phyloP scores from a whole-genome alignment of 2,888 invertebrate species.

The Eupithecia subumbrata region DNA sequence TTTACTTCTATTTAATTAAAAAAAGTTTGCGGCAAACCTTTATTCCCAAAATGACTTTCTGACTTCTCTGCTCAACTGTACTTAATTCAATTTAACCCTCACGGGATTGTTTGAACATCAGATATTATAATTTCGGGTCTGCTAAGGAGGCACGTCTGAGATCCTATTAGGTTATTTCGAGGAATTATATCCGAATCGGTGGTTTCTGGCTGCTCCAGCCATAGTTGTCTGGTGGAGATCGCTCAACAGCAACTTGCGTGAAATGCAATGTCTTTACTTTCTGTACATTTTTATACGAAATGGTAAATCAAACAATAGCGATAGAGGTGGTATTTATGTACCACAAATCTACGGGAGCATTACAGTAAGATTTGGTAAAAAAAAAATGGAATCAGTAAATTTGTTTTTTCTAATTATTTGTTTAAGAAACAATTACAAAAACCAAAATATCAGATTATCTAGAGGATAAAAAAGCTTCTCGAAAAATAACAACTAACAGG shows the following conservation, averaged over 20 bases:
- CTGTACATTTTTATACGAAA: too few relatives aligned
- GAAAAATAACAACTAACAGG: too few relatives aligned
- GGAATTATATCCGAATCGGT: constrained; percentile 31
- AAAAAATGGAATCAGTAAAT: too few relatives aligned
- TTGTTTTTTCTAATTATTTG: too few relatives aligned
- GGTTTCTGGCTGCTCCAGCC: background rate
- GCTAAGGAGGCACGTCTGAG: constrained; percentile 30
- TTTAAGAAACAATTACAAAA: too few relatives aligned
- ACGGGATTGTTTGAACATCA: constrained; percentile 37
- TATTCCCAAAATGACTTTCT: background rate
- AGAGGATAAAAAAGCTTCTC: too few relatives aligned
- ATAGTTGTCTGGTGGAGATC: background rate
- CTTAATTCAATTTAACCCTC: constrained; percentile 35
- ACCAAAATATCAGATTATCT: too few relatives aligned
- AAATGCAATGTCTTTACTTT: too few relatives aligned
- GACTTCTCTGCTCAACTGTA: constrained; percentile 25
- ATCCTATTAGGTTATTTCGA: constrained; percentile 34
- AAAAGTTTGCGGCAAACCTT: background rate
- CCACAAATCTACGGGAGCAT: too few relatives aligned
- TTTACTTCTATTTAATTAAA: background rate
- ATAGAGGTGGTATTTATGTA: too few relatives aligned
- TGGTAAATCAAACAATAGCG: too few relatives aligned
- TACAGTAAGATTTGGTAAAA: too few relatives aligned
- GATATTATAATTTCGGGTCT: constrained; percentile 35
- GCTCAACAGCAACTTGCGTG: background rate